Conservation (phyloP, 2,113 vertebrate genomes). For the Redunca redunca region DNA sequence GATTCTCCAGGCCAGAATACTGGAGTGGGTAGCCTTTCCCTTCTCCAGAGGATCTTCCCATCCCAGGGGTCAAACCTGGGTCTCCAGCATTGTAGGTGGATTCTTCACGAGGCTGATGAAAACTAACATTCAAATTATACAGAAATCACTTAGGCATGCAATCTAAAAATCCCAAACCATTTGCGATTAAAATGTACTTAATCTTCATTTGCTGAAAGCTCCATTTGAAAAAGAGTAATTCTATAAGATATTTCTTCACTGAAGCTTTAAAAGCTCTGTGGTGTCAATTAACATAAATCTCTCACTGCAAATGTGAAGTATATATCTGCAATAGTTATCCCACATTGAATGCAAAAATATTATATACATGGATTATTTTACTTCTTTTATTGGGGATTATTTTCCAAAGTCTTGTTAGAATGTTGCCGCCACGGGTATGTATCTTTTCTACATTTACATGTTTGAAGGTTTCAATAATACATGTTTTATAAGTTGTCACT, state of each 20-base stretch:
- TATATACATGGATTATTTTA: not conserved
- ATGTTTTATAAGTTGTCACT: not conserved
- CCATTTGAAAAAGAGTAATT: not conserved
- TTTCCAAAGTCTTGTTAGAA: conserved; percentile 10
- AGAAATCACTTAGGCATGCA: not conserved
- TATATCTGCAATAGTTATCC: not conserved
- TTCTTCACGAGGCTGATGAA: not conserved
- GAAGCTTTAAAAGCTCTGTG: not conserved
- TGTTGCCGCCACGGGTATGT: not conserved
- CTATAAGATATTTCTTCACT: not conserved
- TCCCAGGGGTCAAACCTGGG: not conserved
- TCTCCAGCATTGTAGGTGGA: not conserved
- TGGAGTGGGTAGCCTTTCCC: not conserved
- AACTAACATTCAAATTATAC: not conserved
- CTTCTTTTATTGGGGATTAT: not conserved
- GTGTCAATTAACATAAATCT: not conserved
- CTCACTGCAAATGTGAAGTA: not conserved
- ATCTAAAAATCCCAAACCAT: conserved; percentile 4
- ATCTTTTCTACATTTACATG: not conserved
- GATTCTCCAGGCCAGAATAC: not conserved
- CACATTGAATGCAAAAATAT: not conserved
- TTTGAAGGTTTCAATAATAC: not conserved
- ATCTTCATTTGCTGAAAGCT: not conserved
- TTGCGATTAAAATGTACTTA: conserved; percentile 5
- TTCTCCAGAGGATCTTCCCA: not conserved